A percentile compares a stretch with the other conserved stretches of the same genome.
Conservation (phyloP, 2,797 vertebrate species). For the Phrynocephalus guinanensis region DNA sequence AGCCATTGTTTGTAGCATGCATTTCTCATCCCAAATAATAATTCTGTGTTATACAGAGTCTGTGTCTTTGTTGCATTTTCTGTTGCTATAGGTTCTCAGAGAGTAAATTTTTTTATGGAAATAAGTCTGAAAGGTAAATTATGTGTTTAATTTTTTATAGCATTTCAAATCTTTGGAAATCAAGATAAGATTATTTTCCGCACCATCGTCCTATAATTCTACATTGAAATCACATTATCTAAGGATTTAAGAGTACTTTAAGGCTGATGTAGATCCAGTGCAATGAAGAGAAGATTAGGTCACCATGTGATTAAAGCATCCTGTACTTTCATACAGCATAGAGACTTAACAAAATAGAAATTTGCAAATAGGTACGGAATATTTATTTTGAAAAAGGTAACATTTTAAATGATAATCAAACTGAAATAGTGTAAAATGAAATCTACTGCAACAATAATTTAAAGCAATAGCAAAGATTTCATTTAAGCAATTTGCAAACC, state of each 20-base stretch:
- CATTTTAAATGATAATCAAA: conserved; percentile 78
- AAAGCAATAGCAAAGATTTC: conserved; percentile 78
- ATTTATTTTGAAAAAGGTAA: conserved; percentile 76
- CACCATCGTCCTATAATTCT: conserved; percentile 58
- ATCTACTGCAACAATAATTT: conserved; percentile 79
- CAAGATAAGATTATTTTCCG: conserved; percentile 53
- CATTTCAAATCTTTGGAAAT: conserved; percentile 55
- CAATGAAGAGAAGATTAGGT: conserved; percentile 42
- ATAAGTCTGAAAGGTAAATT: background rate
- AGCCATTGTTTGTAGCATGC: background rate
- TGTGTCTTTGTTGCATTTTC: background rate
- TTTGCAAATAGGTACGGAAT: conserved; percentile 67
- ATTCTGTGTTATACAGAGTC: no score
- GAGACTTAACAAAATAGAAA: conserved; percentile 56
- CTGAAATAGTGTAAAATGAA: conserved; percentile 76
- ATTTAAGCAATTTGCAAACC: conserved; percentile 81
- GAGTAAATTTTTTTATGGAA: conserved; percentile 25
- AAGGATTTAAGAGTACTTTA: conserved; percentile 48
- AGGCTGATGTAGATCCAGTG: conserved; percentile 22
- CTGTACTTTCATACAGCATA: conserved; percentile 42
- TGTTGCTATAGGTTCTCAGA: conserved; percentile 36
- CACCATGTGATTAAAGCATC: conserved; percentile 55
- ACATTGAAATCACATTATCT: conserved; percentile 44
- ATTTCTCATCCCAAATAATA: background rate
- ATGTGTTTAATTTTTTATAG: conserved; percentile 28